A percentile compares a stretch with the other conserved stretches of the same genome.
phyloP scores from a whole-genome alignment of 2,113 vertebrate species.

The Pheucticus melanocephalus region DNA sequence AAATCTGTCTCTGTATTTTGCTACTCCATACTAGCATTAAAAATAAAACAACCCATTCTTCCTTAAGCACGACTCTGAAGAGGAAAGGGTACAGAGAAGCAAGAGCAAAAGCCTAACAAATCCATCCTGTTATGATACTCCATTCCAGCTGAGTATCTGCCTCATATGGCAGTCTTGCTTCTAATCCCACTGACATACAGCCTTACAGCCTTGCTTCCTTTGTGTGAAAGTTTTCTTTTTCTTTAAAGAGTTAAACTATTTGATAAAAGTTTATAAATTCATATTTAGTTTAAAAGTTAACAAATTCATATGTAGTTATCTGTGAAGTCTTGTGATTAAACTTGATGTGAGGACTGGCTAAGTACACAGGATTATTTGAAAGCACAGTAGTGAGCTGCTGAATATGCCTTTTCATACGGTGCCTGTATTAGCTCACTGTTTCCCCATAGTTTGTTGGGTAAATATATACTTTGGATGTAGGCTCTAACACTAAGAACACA shows the following conservation, averaged over 20 bases:
- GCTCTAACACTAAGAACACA: not conserved
- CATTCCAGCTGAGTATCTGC: not conserved
- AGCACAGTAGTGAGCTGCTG: not conserved
- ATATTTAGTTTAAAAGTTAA: not conserved
- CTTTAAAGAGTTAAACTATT: not conserved
- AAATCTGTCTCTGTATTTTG: constrained; percentile 23
- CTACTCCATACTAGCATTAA: not conserved
- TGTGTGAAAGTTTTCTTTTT: not conserved
- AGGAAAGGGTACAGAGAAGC: not conserved
- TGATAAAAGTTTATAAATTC: not conserved
- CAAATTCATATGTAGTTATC: not conserved
- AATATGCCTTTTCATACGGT: not conserved
- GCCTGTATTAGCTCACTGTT: not conserved
- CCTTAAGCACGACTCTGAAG: not conserved
- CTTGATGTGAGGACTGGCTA: not conserved
- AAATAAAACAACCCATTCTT: constrained; percentile 28
- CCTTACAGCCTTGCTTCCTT: not conserved
- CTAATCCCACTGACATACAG: not conserved
- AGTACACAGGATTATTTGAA: not conserved
- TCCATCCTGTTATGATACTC: not conserved
- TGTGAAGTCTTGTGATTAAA: not conserved
- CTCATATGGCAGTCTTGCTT: not conserved
- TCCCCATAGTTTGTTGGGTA: not conserved
- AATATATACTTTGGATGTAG: not conserved
- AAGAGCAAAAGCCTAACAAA: not conserved